Base-by-base conservation (phyloP, 2,888 invertebrate genomes). In the Fragum fragum region DNA sequence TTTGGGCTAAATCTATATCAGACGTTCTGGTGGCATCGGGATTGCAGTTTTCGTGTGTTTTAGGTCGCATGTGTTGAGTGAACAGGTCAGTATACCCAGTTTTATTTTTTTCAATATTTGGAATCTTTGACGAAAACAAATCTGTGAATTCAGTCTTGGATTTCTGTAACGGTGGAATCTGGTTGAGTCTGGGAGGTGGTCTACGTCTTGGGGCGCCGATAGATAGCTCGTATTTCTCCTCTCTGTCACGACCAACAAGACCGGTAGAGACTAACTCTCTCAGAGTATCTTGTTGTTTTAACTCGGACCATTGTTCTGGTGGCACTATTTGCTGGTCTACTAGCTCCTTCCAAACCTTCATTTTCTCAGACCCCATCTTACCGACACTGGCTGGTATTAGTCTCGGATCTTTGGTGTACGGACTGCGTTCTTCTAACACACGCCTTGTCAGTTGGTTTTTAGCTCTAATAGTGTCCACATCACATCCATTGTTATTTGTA, bases 251-350 rank as follows among this genome's bases (percentile, higher is more conserved):
- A 28, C 47, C 21, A n/a, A 85, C 42, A 5, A 85, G 75, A 11
- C 85, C 85, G 11, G 74, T 61, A 5, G 71, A 74, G 21, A 72
- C 52, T 5, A 81, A 36, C 42, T 85, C 81, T 11, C 73, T 71
- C 16, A 85, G 53, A 0, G 79, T 77, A 7, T 66, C 78, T 52
- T 78, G 66, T 26, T 76, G 71, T 28, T 71, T 77, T 21, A 72
- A 21, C 1, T 71, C 63, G 1, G 77, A 55, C 28, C 66, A 66
- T n/a, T 68, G 52, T 26, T 73, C 61, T 7, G 73, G 39, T 36
- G 61, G 23, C 1, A 83, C 26, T 11, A 83, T 55, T 5, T 79
- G 76, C 16, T 63, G 57, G 32, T 83, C 70, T 36, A 59, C 73
- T 0, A 83, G 53, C 69, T 83, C 76, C 16, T 39, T 26, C 59